A percentile compares a stretch with the other conserved stretches of the same genome.
phyloP scores from a whole-genome alignment of 2,888 invertebrate genomes.

The Drosophila subquinaria region DNA sequence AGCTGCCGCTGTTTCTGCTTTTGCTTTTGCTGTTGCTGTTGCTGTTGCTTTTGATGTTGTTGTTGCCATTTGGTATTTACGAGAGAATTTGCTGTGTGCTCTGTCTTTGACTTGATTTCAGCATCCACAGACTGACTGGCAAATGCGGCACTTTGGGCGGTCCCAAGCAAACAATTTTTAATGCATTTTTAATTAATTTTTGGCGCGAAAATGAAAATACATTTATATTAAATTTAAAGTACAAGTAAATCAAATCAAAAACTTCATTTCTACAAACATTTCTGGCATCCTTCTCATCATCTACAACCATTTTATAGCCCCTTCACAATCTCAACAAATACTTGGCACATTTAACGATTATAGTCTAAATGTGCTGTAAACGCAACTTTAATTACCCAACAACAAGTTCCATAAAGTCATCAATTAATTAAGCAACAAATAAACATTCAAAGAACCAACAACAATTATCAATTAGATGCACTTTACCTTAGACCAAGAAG shows the following conservation, averaged over 20 bases:
- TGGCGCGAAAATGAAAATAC: slow-evolving; percentile 17
- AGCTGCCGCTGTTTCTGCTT: slow-evolving; percentile 29
- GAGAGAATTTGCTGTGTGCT: slow-evolving; percentile 46
- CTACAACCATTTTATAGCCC: neutral
- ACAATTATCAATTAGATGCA: slow-evolving; percentile 60
- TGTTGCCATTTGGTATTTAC: slow-evolving; percentile 54
- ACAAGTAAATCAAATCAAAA: neutral
- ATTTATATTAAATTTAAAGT: neutral
- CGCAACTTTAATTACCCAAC: slow-evolving; percentile 10
- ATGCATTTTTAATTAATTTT: slow-evolving; percentile 77
- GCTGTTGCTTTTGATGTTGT: slow-evolving; percentile 29
- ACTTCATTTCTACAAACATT: neutral
- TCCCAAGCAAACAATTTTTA: slow-evolving; percentile 46
- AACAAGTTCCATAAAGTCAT: slow-evolving; percentile 48
- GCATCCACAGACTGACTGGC: slow-evolving; percentile 5
- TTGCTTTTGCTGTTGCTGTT: slow-evolving; percentile 23
- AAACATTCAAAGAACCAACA: slow-evolving; percentile 33
- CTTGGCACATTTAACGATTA: slow-evolving; percentile 10
- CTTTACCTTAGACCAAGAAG: slow-evolving; percentile 26
- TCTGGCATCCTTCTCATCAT: neutral
- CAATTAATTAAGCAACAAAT: slow-evolving; percentile 61
- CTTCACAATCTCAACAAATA: slow-evolving; percentile 1
- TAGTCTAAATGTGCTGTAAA: slow-evolving; percentile 3
- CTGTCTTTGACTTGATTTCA: slow-evolving; percentile 33
- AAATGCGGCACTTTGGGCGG: slow-evolving; percentile 33